phyloP scores from a whole-genome alignment of 1,140 invertebrate genomes.

The Branchinecta lindahli region DNA sequence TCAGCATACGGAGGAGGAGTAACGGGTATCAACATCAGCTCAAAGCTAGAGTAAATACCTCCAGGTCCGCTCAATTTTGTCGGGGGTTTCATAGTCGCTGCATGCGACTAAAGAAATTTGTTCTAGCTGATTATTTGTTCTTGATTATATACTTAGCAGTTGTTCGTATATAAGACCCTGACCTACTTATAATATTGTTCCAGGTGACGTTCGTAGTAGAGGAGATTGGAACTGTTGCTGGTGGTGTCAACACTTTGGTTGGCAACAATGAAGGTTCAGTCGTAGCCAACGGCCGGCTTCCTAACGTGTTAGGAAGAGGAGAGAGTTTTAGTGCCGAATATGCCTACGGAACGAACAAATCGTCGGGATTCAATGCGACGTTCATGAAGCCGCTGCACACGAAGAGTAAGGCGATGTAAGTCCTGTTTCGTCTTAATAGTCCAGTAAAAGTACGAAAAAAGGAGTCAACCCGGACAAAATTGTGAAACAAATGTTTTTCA shows the following conservation, averaged over 20 bases:
- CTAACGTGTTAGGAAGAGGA: conserved; percentile 65
- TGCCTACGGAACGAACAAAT: conserved; percentile 50
- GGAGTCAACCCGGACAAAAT: too few species aligned
- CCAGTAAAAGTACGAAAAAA: too few species aligned
- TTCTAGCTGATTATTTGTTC: too few species aligned
- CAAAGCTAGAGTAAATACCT: too few species aligned
- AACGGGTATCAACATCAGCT: too few species aligned
- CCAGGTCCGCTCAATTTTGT: too few species aligned
- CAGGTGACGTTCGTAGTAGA: conserved; percentile 64
- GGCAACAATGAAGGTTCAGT: conserved; percentile 72
- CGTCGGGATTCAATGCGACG: conserved; percentile 50
- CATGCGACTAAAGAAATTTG: too few species aligned
- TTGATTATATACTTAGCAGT: too few species aligned
- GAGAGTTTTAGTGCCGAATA: conserved; percentile 61
- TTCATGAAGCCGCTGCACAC: conserved; percentile 56
- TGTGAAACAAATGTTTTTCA: too few species aligned
- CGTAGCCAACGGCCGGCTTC: conserved; percentile 47
- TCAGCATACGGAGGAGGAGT: too few species aligned
- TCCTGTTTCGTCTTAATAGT: conserved; percentile 15
- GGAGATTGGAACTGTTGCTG: conserved; percentile 53
- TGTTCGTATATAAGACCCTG: too few species aligned
- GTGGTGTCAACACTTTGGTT: conserved; percentile 62
- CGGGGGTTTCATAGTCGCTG: too few species aligned
- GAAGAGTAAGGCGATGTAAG: conserved; percentile 39
- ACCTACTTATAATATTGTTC: conserved; percentile 16